phyloP scores from a whole-genome alignment of 2,797 vertebrate species.

The Cyprinodon diabolis region DNA sequence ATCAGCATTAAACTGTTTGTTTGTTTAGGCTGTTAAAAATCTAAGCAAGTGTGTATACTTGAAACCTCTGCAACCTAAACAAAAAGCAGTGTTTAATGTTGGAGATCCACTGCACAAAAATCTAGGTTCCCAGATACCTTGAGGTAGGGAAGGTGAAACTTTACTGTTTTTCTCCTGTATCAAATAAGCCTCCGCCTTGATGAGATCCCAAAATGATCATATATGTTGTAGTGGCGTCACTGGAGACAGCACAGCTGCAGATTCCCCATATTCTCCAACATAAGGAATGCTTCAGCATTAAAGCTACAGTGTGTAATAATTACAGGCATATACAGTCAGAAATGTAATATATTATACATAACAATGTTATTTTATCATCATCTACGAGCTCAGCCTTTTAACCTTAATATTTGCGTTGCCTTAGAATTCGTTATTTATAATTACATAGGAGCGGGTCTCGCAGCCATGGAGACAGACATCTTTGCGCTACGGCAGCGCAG shows the following conservation, averaged over 20 bases:
- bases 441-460: no score
- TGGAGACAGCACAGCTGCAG: not conserved
- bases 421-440: no score
- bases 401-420: no score
- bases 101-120: not conserved
- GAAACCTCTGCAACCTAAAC: no score
- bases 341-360: no score
- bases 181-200: not conserved
- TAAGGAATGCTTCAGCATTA: not conserved
- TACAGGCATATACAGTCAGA: no score
- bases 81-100: not conserved
- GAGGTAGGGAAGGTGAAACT: not conserved
- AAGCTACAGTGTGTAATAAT: no score
- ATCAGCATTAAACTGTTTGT: not conserved
- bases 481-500: no score
- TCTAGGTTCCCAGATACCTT: not conserved
- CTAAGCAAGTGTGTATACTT: no score
- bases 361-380: no score
- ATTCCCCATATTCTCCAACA: not conserved
- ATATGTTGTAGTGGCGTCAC: not conserved
- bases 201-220: not conserved
- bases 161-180: not conserved
- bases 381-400: no score
- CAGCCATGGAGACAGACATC: no score
- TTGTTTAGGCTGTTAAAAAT: conserved; percentile 1